A percentile compares a stretch with the other conserved stretches of the same genome.
Evolutionary conservation across 1,140 invertebrate genomes (phyloP).

Genomic region (Colletes latitarsis): DNA sequence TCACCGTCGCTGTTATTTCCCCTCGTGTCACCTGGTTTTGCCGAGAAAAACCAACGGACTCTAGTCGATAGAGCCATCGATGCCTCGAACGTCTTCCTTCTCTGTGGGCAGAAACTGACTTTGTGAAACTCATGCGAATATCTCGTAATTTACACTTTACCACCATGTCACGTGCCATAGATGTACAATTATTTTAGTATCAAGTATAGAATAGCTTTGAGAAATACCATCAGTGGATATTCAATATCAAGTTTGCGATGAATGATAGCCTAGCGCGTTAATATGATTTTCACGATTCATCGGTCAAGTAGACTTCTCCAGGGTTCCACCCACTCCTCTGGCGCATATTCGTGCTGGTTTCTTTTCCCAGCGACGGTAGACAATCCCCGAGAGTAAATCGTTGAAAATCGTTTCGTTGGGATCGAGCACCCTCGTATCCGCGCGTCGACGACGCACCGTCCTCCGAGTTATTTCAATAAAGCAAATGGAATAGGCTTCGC

Average conservation of each 20-base stretch:
- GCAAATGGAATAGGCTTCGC: conserved; percentile 65
- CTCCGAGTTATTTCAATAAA: conserved; percentile 71
- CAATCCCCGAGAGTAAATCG: conserved; percentile 40
- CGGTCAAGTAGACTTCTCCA: not conserved
- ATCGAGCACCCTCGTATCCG: conserved; percentile 1
- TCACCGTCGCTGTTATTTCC: conserved; percentile 5
- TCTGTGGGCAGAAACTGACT: not conserved
- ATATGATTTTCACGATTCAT: not conserved
- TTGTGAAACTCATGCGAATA: no score
- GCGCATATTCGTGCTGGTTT: not conserved
- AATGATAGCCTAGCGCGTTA: not conserved
- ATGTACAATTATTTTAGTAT: no score
- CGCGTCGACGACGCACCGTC: conserved; percentile 46
- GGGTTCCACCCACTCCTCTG: not conserved
- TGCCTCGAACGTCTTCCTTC: not conserved
- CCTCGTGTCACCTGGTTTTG: conserved; percentile 44
- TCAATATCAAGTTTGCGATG: not conserved
- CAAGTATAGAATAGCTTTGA: no score
- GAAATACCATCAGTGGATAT: not conserved
- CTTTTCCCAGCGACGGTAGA: not conserved
- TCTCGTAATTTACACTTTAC: no score
- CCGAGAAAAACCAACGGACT: conserved; percentile 26
- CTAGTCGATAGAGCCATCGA: not conserved
- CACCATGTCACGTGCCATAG: no score
- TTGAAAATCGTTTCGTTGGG: conserved; percentile 38